phyloP scores from a whole-genome alignment of 1,140 invertebrate species.

The Oppia nitens region DNA sequence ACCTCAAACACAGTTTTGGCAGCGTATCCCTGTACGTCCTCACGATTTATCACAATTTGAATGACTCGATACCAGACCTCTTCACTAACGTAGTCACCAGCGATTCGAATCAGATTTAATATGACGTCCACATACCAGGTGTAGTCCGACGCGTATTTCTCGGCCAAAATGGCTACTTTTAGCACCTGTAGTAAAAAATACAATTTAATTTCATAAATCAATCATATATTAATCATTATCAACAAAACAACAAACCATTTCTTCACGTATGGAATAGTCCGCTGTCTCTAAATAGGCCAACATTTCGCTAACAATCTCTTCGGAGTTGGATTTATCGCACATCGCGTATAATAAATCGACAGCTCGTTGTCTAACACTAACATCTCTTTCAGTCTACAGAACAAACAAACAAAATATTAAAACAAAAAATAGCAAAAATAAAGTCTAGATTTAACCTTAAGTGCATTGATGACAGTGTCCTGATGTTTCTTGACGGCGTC shows the following conservation, averaged over 20 bases:
- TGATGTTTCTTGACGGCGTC: constrained; percentile 99
- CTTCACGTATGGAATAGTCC: constrained; percentile 98
- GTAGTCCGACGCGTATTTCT: constrained; percentile 99
- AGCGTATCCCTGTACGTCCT: constrained; percentile 97
- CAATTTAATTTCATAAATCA: constrained; percentile 1
- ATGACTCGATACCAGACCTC: constrained; percentile 98
- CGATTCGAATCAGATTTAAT: constrained; percentile 94
- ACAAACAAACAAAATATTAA: constrained; percentile 11
- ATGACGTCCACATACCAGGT: constrained; percentile 99
- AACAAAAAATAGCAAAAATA: neutral
- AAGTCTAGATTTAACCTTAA: constrained; percentile 50
- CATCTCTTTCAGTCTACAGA: constrained; percentile 84
- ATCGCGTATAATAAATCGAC: constrained; percentile 99
- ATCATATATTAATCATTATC: too few species aligned
- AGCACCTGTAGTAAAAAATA: constrained; percentile 37
- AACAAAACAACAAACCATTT: constrained; percentile 56
- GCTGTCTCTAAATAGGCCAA: constrained; percentile 95
- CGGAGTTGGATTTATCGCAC: constrained; percentile 98
- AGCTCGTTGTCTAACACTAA: constrained; percentile 92
- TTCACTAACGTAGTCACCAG: constrained; percentile 92
- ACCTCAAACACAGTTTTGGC: constrained; percentile 98
- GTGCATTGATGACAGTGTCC: constrained; percentile 95
- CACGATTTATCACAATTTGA: constrained; percentile 97
- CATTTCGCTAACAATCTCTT: constrained; percentile 99
- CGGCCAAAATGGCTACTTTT: constrained; percentile 97